These are phyloP conservation scores for Meteorus colon DNA, from an alignment of 2,888 invertebrate species.

Conservation along the genomic window DNA sequence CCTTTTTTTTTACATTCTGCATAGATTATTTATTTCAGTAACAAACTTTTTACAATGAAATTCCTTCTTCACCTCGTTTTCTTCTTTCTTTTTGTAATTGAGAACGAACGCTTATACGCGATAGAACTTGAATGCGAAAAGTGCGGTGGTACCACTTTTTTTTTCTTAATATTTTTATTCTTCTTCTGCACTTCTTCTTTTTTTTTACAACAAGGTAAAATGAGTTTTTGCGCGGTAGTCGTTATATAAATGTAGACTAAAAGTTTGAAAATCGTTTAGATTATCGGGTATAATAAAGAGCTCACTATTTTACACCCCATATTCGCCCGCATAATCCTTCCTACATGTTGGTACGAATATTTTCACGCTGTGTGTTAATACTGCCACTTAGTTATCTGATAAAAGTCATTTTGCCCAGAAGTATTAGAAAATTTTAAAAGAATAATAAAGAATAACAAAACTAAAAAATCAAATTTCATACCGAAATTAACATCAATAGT, in stretches of 20 bases:
- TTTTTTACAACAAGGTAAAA: conserved; percentile 27
- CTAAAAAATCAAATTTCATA: no score
- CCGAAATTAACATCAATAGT: no score
- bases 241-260: conserved; percentile 8
- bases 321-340: conserved; percentile 30
- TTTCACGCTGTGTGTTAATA: neutral
- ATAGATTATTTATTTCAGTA: neutral
- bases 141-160: conserved; percentile 47
- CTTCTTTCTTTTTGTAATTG: neutral
- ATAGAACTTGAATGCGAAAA: conserved; percentile 36
- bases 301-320: conserved; percentile 49
- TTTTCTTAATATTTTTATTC: neutral
- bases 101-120: conserved; percentile 4
- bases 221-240: conserved; percentile 27
- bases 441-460: neutral
- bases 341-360: conserved; percentile 25
- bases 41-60: conserved; percentile 13
- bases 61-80: neutral
- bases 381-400: neutral
- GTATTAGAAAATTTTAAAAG: neutral
- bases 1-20: neutral
- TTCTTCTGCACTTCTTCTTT: neutral
- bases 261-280: conserved; percentile 58
- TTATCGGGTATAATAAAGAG: conserved; percentile 37
- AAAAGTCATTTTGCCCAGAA: neutral